Base-by-base conservation (phyloP, 2,113 vertebrate genomes). In the Tinamus guttatus region DNA sequence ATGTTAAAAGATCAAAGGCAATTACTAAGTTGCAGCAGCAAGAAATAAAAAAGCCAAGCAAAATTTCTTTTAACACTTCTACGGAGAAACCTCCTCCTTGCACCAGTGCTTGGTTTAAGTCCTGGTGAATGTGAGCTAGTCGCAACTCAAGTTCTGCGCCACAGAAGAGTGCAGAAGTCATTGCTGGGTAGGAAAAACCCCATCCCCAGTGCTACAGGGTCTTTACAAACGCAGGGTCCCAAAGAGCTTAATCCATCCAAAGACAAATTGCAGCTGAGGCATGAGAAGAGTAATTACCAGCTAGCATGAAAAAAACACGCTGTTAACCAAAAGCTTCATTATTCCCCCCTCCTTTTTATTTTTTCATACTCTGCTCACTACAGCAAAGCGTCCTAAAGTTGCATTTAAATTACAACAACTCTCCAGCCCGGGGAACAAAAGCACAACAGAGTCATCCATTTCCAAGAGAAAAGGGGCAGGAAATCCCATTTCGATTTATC, bases 401-500 rank as follows among this genome's bases (percentile, higher is more conserved):
- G 79, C 54, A 71, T 89, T 96, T 90, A 95, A 95, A 95, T 91
- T 85, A 91, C 94, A 96, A 54, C 90, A 90, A 80, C 67, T 76
- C 86, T 92, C 71, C 88, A 89, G 84, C 92, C 84, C 34, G 28
- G 59, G 82, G 84, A 96, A 56, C 34, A 71, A 81, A 87, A 84
- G 47, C 79, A 76, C 84, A 87, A 52, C 71, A 67, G 36, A 95
- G 76, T 73, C 92, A 96, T 95, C 87, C 95, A 92, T 95, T 96
- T 91, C 89, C 68, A 70, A 18, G 7, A 76, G 82, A 73, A 95
- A 91, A 3, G 7, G 91, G 70, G 81, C 81, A 85, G 84, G 77
- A 84, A 95, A 96, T 41, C 79, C 92, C 73, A 36, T 67, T 14
- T 88, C 88, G 94, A 96, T 96, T 95, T 92, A 96, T 86, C 67